Evolutionary conservation across 2,113 vertebrate genomes (phyloP).

Genomic region (Ctenodactylus gundi): DNA sequence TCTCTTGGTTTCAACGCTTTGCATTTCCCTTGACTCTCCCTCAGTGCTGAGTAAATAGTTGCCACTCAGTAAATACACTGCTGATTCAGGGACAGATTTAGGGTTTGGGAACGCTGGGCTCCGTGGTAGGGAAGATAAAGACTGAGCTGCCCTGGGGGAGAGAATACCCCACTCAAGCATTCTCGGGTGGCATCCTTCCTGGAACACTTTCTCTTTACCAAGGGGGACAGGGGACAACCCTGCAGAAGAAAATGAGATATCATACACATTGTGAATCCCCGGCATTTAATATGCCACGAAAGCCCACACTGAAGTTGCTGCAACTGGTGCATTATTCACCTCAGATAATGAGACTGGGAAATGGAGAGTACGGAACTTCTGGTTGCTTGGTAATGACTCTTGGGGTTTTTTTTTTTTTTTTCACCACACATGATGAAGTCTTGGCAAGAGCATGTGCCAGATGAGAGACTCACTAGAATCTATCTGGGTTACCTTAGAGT

Average conservation of each 20-base stretch:
- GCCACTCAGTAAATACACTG: not conserved
- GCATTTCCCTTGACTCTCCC: not conserved
- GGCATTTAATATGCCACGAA: not conserved
- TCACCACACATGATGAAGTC: not conserved
- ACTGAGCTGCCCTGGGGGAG: not conserved
- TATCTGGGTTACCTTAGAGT: not conserved
- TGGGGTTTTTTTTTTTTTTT: not conserved
- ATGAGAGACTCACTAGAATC: not conserved
- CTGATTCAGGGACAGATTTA: not conserved
- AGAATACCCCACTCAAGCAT: not conserved
- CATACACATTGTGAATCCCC: not conserved
- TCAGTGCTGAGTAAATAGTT: not conserved
- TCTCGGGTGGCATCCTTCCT: not conserved
- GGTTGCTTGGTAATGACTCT: constrained; percentile 3
- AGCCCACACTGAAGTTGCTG: not conserved
- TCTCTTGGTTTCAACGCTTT: not conserved
- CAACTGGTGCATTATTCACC: not conserved
- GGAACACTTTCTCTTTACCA: not conserved
- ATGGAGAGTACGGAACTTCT: not conserved
- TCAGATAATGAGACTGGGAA: not conserved
- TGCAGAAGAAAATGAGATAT: not conserved
- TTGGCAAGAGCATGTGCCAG: not conserved
- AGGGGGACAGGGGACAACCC: not conserved
- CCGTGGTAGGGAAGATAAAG: not conserved
- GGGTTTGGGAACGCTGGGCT: constrained; percentile 11